Evolutionary conservation across 1,140 invertebrate genomes (phyloP).

Genomic region (Platyscapa corneri): DNA sequence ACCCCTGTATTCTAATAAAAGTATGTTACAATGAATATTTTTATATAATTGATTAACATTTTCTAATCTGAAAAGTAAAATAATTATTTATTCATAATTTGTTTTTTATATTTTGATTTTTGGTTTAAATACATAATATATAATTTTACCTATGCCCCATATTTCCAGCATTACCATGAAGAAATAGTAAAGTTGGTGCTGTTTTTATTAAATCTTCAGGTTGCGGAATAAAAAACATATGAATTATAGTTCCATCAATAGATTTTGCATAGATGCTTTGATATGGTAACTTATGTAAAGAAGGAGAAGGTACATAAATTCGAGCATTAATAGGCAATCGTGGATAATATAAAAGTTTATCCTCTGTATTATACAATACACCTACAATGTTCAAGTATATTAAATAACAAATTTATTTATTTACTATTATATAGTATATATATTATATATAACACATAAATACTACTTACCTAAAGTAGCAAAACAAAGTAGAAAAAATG

Average conservation of each 20-base stretch:
- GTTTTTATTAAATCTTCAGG: conserved; percentile 77
- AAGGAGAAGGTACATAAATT: conserved; percentile 89
- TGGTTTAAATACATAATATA: conserved; percentile 36
- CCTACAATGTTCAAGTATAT: conserved; percentile 72
- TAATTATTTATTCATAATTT: not conserved
- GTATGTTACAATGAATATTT: conserved; percentile 87
- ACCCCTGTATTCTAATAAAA: conserved; percentile 94
- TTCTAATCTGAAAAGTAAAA: conserved; percentile 76
- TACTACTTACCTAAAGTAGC: conserved; percentile 79
- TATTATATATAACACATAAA: conserved; percentile 9
- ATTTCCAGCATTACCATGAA: conserved; percentile 97
- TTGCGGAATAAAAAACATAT: conserved; percentile 91
- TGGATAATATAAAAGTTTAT: conserved; percentile 91
- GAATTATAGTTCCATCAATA: conserved; percentile 86
- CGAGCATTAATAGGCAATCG: conserved; percentile 90
- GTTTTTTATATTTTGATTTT: conserved; percentile 20
- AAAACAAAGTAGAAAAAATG: conserved; percentile 81
- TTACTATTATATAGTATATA: too few species aligned
- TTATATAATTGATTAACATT: conserved; percentile 87
- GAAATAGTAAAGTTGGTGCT: conserved; percentile 88
- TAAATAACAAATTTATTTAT: not conserved
- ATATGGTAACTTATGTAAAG: conserved; percentile 87
- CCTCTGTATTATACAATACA: conserved; percentile 89
- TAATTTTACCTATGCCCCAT: conserved; percentile 94
- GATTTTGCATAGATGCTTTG: conserved; percentile 88